Evolutionary conservation across 2,113 vertebrate species (phyloP).

Genomic region (Scortum barcoo): DNA sequence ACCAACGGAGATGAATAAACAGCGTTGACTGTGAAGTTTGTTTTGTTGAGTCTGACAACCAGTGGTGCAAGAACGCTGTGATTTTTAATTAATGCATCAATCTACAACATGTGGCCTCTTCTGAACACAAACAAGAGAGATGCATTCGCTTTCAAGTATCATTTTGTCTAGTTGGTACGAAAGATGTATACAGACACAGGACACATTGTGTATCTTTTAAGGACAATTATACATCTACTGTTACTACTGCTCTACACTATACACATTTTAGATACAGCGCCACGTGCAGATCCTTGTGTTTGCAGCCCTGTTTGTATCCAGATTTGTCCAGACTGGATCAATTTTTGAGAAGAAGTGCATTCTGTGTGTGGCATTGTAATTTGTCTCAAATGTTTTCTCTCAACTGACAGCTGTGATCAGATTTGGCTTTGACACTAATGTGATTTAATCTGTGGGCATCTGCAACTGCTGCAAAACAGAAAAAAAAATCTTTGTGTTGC

Average conservation of each 20-base stretch:
- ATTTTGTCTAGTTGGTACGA: neutral
- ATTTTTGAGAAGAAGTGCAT: neutral
- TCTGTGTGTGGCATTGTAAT: neutral
- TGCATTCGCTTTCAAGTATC: slow-evolving; percentile 20
- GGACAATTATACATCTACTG: neutral
- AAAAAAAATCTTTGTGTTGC: neutral
- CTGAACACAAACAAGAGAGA: slow-evolving; percentile 25
- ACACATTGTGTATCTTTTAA: neutral
- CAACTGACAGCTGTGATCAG: neutral
- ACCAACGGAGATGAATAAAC: slow-evolving; percentile 39
- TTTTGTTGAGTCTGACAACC: slow-evolving; percentile 35
- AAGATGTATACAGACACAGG: neutral
- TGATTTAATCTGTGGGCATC: slow-evolving; percentile 7
- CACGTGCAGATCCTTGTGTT: neutral
- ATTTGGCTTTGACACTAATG: neutral
- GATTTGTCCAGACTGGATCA: neutral
- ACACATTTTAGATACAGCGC: neutral
- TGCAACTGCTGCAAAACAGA: neutral
- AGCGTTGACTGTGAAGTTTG: slow-evolving; percentile 29
- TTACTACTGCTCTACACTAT: neutral
- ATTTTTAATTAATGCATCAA: slow-evolving; percentile 52
- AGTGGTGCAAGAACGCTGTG: slow-evolving; percentile 19
- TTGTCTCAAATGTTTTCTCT: neutral
- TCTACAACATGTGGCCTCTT: slow-evolving; percentile 25
- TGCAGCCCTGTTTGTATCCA: neutral